Conservation (phyloP, 1,140 invertebrate species). For the Bombus superbus region DNA sequence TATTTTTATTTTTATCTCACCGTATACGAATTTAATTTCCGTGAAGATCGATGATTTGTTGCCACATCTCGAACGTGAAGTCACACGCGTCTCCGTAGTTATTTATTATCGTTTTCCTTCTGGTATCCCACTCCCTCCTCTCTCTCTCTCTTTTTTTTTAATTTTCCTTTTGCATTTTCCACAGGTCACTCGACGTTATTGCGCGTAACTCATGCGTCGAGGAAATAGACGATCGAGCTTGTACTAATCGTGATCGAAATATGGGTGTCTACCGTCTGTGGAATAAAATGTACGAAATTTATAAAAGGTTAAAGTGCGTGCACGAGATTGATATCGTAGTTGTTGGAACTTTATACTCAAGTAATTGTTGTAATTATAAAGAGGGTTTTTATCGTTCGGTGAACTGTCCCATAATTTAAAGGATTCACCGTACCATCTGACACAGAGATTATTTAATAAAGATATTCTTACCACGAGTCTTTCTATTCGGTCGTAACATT, state of each 20-base stretch:
- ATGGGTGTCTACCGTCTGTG: not conserved
- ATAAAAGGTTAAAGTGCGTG: not conserved
- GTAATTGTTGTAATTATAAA: not conserved
- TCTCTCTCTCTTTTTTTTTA: not conserved
- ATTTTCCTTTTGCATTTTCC: constrained; percentile 1
- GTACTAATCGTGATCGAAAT: constrained; percentile 23
- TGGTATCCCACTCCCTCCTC: too few species aligned
- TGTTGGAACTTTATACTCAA: not conserved
- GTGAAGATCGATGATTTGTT: constrained; percentile 10
- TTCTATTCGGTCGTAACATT: too few species aligned
- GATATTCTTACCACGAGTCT: too few species aligned
- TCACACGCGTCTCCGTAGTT: constrained; percentile 9
- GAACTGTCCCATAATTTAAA: not conserved
- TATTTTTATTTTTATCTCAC: not conserved
- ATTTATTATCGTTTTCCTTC: constrained; percentile 33
- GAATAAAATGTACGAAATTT: not conserved
- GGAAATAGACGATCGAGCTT: constrained; percentile 10
- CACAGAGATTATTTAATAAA: not conserved
- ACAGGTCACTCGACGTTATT: constrained; percentile 25
- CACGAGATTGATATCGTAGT: not conserved
- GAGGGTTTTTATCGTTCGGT: not conserved
- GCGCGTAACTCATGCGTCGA: constrained; percentile 23
- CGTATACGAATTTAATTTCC: constrained; percentile 28
- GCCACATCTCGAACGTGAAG: constrained; percentile 17
- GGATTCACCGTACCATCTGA: not conserved